A percentile compares a stretch with the other conserved stretches of the same genome.
phyloP scores from a whole-genome alignment of 2,797 vertebrate species.

The Acrocephalus scirpaceus region DNA sequence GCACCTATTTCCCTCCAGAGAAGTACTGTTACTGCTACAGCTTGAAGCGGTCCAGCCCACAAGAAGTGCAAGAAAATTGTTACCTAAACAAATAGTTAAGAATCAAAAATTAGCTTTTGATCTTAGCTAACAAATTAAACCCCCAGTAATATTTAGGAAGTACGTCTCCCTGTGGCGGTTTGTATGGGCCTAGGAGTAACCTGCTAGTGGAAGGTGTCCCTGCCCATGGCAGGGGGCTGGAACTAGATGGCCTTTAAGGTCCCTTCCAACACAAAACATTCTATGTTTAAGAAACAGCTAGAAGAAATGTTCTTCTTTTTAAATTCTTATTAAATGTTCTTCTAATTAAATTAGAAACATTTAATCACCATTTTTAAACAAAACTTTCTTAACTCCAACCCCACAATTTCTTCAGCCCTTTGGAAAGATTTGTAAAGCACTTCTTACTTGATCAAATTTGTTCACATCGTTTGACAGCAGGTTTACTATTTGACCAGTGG shows the following conservation, averaged over 20 bases:
- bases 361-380: neutral
- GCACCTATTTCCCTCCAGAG: conserved; percentile 92
- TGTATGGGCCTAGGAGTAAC: neutral
- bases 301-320: neutral
- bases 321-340: too few species aligned
- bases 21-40: conserved; percentile 83
- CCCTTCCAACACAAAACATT: neutral
- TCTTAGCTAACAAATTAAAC: neutral
- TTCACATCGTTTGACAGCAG: conserved; percentile 95
- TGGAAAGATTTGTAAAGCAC: neutral
- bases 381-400: neutral
- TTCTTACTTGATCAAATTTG: conserved; percentile 90
- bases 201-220: neutral
- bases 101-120: neutral
- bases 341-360: neutral
- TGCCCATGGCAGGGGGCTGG: neutral
- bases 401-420: neutral
- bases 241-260: neutral
- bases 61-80: conserved; percentile 93
- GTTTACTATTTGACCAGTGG: conserved; percentile 95
- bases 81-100: conserved; percentile 77
- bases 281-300: neutral
- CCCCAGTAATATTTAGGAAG: neutral
- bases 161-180: accelerated
- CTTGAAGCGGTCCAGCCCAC: conserved; percentile 92